A percentile compares a stretch with the other conserved stretches of the same genome.
phyloP scores from a whole-genome alignment of 2,888 invertebrate genomes.

The Choreutis nemorana region DNA sequence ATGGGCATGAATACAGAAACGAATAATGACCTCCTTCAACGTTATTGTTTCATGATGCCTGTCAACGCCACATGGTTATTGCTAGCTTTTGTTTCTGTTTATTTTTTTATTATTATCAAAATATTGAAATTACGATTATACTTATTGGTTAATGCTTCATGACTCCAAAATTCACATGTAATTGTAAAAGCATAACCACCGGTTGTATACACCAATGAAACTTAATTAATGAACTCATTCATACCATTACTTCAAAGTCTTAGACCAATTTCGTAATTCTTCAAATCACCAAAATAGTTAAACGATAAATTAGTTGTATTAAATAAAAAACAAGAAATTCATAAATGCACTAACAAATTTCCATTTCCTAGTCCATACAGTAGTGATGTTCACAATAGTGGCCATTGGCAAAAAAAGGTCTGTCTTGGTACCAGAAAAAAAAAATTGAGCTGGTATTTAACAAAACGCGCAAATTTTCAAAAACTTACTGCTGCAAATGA shows the following conservation, averaged over 20 bases:
- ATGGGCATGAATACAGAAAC: slow-evolving; percentile 10
- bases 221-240: background rate
- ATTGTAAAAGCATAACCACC: slow-evolving; percentile 29
- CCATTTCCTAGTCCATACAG: background rate
- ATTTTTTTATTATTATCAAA: slow-evolving; percentile 4
- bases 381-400: too few relatives aligned
- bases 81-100: too few relatives aligned
- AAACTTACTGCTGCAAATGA: too few relatives aligned
- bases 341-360: background rate
- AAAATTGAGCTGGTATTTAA: too few relatives aligned
- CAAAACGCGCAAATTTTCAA: too few relatives aligned
- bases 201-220: slow-evolving; percentile 22
- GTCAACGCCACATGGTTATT: slow-evolving; percentile 42
- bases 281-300: background rate
- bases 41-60: slow-evolving; percentile 24
- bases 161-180: slow-evolving; percentile 2
- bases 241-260: background rate
- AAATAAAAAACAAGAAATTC: background rate
- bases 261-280: background rate
- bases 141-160: too few relatives aligned
- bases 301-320: background rate
- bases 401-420: too few relatives aligned
- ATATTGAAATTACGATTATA: slow-evolving; percentile 2
- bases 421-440: too few relatives aligned
- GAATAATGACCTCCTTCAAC: slow-evolving; percentile 43